These are phyloP conservation scores for Psilanteris sp. DNA, from an alignment of 1,140 invertebrate genomes.

Conservation along the genomic window DNA sequence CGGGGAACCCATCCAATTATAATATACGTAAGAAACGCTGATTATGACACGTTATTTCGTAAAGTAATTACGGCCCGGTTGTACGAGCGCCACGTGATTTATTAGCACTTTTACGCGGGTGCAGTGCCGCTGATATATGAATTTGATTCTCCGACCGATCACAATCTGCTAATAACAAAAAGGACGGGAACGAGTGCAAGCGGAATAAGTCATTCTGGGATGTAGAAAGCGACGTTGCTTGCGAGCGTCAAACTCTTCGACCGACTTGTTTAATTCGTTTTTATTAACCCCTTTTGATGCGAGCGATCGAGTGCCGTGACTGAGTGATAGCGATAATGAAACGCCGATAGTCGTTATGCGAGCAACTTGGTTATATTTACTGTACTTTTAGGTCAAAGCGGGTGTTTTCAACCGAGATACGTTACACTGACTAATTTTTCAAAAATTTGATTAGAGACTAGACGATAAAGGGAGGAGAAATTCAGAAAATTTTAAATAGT, in stretches of 20 bases:
- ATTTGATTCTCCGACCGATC: constrained; percentile 50
- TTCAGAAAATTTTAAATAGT: no score
- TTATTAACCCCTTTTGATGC: constrained; percentile 29
- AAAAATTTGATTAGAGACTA: no score
- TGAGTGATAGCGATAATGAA: no score
- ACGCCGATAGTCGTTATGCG: no score
- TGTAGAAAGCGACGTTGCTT: constrained; percentile 42
- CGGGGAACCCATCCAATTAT: constrained; percentile 49
- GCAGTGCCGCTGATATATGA: constrained; percentile 53
- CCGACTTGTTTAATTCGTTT: constrained; percentile 23
- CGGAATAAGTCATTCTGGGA: constrained; percentile 17
- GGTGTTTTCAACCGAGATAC: no score
- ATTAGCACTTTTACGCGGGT: constrained; percentile 60
- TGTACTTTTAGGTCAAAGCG: no score
- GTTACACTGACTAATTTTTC: no score
- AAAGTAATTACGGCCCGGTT: constrained; percentile 59
- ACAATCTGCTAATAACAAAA: constrained; percentile 34
- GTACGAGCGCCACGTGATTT: constrained; percentile 48
- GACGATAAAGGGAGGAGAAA: no score
- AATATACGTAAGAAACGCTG: constrained; percentile 54
- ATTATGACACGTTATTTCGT: constrained; percentile 61
- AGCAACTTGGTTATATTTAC: no score
- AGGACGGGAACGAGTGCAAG: constrained; percentile 11
- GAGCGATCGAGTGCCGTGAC: no score
- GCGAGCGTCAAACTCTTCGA: constrained; percentile 28